Evolutionary conservation across 2,888 invertebrate genomes (phyloP).

Genomic region (Asteroscopus sphinx): DNA sequence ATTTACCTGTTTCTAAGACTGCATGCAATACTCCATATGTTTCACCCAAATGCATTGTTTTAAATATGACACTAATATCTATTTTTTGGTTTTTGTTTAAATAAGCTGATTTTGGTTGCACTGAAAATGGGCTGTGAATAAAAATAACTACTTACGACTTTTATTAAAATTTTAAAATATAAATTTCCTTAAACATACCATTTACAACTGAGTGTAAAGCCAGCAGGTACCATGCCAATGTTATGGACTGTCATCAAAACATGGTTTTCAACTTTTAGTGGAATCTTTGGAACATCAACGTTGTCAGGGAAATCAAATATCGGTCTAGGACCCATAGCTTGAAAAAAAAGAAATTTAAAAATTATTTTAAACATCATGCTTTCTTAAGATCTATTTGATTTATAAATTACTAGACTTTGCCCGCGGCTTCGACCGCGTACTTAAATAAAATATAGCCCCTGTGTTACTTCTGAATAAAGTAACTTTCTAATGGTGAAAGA

Average conservation of each 20-base stretch:
- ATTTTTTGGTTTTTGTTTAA: conserved; percentile 84
- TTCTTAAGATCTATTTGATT: too few species aligned
- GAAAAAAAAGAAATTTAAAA: not conserved
- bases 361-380: not conserved
- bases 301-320: conserved; percentile 81
- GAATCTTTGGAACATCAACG: conserved; percentile 73
- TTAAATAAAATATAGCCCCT: too few species aligned
- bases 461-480: too few species aligned
- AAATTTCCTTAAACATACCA: conserved; percentile 64
- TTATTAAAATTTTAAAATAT: not conserved
- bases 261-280: conserved; percentile 77
- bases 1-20: conserved; percentile 79
- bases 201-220: conserved; percentile 75
- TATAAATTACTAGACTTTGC: too few species aligned
- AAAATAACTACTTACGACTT: not conserved
- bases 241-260: conserved; percentile 70
- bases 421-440: too few species aligned
- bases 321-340: conserved; percentile 83
- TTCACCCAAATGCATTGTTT: conserved; percentile 83
- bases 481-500: too few species aligned
- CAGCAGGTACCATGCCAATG: conserved; percentile 72
- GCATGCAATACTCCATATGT: conserved; percentile 72
- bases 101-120: conserved; percentile 86
- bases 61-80: conserved; percentile 86
- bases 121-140: conserved; percentile 85